Base-by-base conservation (phyloP, 2,797 vertebrate genomes). In the Sebastes cheni region DNA sequence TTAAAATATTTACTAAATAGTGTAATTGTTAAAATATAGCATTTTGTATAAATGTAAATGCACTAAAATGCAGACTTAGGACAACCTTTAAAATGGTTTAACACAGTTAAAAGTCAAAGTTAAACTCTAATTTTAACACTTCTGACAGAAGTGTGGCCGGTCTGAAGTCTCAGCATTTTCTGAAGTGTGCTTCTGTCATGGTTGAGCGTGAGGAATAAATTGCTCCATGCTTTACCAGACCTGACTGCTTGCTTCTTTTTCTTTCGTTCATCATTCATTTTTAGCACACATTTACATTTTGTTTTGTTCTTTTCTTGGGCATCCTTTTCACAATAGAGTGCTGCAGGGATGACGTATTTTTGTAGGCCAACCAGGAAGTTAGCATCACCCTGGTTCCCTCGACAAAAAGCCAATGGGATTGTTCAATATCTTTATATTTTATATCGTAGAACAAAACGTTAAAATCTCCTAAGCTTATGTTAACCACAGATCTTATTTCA, bases 171-270 rank as follows among this genome's bases (percentile, higher is more conserved):
- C 36, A 11, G 76, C 76, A 66, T 80, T 80, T 85, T 87, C 84
- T 89, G 77, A 88, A 76, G 80, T 91, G 84, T 91, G 89, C 86
- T 86, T 85, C 86, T 92, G 86, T 93, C 86, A 36, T 75, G 87
- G 91, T 86, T 90, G 87, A 94, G 91, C 80, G 83, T 89, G 83
- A 90, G 71, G 85, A 96, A 96, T 96, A 96, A 96, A 96, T 46
- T 52, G 78, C 91, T 92, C 87, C 85, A 79, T 94, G 86, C 90
- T 93, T 89, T 34, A 93, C 89, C 87, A 81, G 74, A 89, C 71
- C 25, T 50, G 81, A 73, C 75, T 79, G 82, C 90, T 85, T 84
- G 69, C 89, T 88, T 91, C 79, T 52, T 84, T 92, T 86, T 86
- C 85, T 89, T 86, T 85, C 58, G 65, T 20, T 34, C 56, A 20